phyloP scores from a whole-genome alignment of 2,797 vertebrate species.

The Chelon labrosus region DNA sequence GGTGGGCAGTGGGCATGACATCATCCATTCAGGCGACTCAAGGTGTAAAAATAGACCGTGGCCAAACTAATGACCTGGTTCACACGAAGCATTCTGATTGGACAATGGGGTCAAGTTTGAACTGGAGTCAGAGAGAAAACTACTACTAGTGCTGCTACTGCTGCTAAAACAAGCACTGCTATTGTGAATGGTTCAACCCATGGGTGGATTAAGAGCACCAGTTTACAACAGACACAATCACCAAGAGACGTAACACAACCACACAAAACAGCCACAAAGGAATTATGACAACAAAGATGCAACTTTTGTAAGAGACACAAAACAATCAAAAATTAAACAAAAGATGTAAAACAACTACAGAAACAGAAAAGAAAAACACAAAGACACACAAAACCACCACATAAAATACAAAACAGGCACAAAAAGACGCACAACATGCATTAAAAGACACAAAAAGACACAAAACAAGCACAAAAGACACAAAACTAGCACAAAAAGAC shows the following conservation, averaged over 20 bases:
- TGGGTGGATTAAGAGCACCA: too few relatives aligned
- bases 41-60: constrained; percentile 24
- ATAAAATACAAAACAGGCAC: too few relatives aligned
- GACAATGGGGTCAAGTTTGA: constrained; percentile 7
- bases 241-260: neutral
- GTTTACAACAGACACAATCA: neutral
- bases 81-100: constrained; percentile 17
- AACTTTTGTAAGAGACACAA: rapidly evolving
- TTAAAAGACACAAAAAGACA: too few relatives aligned
- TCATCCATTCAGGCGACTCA: constrained; percentile 8
- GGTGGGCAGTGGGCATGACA: neutral
- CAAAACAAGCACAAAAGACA: too few relatives aligned
- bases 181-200: too few relatives aligned
- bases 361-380: neutral
- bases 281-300: too few relatives aligned
- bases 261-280: neutral
- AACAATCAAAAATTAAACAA: neutral
- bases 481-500: too few relatives aligned
- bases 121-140: neutral
- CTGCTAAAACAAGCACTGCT: too few relatives aligned
- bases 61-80: constrained; percentile 25
- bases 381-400: rapidly evolving
- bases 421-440: too few relatives aligned
- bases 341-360: too few relatives aligned
- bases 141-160: too few relatives aligned